Conservation (phyloP, 2,888 invertebrate genomes). For the Drepana falcataria region DNA sequence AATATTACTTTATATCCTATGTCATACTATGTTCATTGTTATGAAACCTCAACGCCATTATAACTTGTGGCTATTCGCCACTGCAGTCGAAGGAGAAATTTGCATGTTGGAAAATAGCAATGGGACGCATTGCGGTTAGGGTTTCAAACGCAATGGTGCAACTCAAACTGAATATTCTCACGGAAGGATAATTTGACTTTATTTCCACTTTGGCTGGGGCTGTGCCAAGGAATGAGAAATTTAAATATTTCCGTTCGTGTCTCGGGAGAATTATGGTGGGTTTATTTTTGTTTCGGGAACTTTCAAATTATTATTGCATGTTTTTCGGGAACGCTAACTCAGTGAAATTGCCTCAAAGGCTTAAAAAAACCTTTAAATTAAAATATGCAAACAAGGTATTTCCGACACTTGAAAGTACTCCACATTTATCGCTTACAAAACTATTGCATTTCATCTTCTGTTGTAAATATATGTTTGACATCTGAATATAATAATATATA, state of each 20-base stretch:
- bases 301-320: background rate
- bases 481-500: too few species aligned
- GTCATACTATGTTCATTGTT: background rate
- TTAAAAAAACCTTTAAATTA: too few species aligned
- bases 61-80: background rate
- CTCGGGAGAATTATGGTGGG: background rate
- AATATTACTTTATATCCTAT: too few species aligned
- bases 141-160: conserved; percentile 5
- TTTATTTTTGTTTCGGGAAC: background rate
- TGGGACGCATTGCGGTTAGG: conserved; percentile 16
- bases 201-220: background rate
- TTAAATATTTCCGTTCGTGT: background rate
- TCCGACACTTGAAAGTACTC: too few species aligned
- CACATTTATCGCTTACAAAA: too few species aligned
- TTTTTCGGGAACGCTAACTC: background rate
- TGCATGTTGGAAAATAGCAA: conserved; percentile 21
- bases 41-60: background rate
- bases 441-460: too few species aligned
- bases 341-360: too few species aligned
- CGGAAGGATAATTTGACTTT: conserved; percentile 3
- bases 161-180: conserved; percentile 2
- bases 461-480: too few species aligned
- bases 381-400: too few species aligned
- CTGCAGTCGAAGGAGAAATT: conserved; percentile 18
- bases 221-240: background rate